phyloP scores from a whole-genome alignment of 2,888 invertebrate genomes.

The Chromoteleia sp. region DNA sequence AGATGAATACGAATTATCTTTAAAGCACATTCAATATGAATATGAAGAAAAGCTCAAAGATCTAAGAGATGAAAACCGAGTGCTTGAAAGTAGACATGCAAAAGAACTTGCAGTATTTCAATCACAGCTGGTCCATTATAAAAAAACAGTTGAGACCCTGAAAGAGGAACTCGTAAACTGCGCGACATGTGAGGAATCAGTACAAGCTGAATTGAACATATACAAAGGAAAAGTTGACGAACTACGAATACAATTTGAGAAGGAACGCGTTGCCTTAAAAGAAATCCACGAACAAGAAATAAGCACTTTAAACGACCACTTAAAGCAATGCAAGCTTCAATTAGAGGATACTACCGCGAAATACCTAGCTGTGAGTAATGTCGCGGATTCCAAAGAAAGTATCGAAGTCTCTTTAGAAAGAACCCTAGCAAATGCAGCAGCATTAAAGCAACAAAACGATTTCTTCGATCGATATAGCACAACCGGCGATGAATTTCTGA shows the following conservation, averaged over 20 bases:
- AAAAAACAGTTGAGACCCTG: slow-evolving; percentile 79
- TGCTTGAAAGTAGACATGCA: slow-evolving; percentile 79
- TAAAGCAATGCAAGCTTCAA: slow-evolving; percentile 79
- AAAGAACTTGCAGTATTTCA: slow-evolving; percentile 81
- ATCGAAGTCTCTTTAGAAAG: slow-evolving; percentile 82
- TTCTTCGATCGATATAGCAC: slow-evolving; percentile 78
- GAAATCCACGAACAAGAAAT: slow-evolving; percentile 76
- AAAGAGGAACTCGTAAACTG: slow-evolving; percentile 79
- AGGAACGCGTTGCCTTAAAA: slow-evolving; percentile 73
- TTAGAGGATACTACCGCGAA: slow-evolving; percentile 81
- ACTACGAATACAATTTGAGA: slow-evolving; percentile 67
- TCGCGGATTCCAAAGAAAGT: slow-evolving; percentile 82
- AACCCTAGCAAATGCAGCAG: slow-evolving; percentile 77
- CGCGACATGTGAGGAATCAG: slow-evolving; percentile 75
- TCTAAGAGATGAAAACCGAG: slow-evolving; percentile 76
- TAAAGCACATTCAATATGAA: slow-evolving; percentile 74
- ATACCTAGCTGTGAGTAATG: slow-evolving; percentile 77
- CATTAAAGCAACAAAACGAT: slow-evolving; percentile 78
- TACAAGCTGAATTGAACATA: slow-evolving; percentile 74
- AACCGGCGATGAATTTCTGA: slow-evolving; percentile 78
- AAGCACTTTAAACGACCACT: slow-evolving; percentile 78
- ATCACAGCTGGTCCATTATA: slow-evolving; percentile 78
- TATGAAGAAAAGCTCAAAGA: slow-evolving; percentile 77
- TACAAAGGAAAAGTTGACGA: slow-evolving; percentile 75
- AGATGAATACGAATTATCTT: slow-evolving; percentile 75